Base-by-base conservation (phyloP, 2,797 vertebrate species). In the Phyllotis vaccarum region DNA sequence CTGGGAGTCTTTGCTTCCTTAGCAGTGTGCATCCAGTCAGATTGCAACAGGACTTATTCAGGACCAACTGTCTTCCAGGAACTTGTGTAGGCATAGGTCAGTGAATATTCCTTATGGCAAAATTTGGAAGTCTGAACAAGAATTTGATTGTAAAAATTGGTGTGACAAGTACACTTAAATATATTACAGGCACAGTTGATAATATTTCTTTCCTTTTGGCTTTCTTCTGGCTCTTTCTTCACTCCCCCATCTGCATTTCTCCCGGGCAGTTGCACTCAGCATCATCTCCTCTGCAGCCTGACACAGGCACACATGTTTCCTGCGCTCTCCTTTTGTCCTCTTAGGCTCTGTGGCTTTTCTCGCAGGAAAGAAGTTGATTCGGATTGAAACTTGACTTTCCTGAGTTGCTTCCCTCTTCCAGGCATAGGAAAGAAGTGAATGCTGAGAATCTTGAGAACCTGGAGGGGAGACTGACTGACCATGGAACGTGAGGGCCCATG, bases 1-100 rank as follows among this genome's bases (percentile, higher is more conserved):
- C 86, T 58, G 64, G 79, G 76, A 79, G 54, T 74, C 29, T 27
- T 86, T 88, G 83, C 86, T 40, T 93, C 89, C 70, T 93, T 9
- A 72, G 27, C 11, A 56, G 6, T 58, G 46, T 86, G 1, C 46
- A 62, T 68, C 60, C 27, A 43, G 12, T 72, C 60, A 88, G 93
- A 37, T 16, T 62, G 11, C 19, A 64, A 9, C 56, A 93, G 56
- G 90, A 91, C 62, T 90, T 89, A 54, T 19, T 92, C 74, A 86
- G 34, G 31, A 66, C 56, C 43, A 95, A 4, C 29, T 82, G 2
- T 93, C 81, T 92, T 89, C 49, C 29, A 93, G 68, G 86, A 88
- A 88, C 56, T 81, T 86, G 40, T 76, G 10, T 66, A 80, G n/a
- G 16, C 83, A 6, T 34, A 94, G 8, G 43, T 75, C 52, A 86